Percentiles rank a stretch among this genome's conserved stretches.
phyloP scores from a whole-genome alignment of 1,140 invertebrate species.

The Vollenhovia emeryi region DNA sequence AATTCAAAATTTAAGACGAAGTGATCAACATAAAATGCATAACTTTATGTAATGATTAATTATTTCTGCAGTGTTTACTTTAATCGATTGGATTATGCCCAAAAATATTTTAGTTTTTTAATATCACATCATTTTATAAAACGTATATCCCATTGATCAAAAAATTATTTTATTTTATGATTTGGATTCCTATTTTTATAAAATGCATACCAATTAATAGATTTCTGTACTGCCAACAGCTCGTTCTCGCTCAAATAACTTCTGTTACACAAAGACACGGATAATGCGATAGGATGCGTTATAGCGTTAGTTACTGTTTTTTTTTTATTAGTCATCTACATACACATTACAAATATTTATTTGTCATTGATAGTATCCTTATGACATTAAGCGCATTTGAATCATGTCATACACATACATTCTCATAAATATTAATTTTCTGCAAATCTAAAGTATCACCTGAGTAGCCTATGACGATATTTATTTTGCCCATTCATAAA shows the following conservation, averaged over 20 bases:
- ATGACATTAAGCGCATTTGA: conserved; percentile 65
- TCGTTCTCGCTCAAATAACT: conserved; percentile 18
- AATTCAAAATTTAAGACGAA: conserved; percentile 80
- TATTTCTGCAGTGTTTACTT: conserved; percentile 41
- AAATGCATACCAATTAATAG: conserved; percentile 20
- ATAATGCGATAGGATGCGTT: conserved; percentile 41
- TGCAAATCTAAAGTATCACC: background rate
- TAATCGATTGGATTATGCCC: conserved; percentile 29
- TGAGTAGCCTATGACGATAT: conserved; percentile 2
- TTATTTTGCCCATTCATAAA: conserved; percentile 22
- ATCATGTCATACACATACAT: conserved; percentile 62
- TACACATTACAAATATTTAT: conserved; percentile 63
- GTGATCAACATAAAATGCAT: conserved; percentile 66
- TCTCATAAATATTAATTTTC: conserved; percentile 31
- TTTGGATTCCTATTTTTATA: conserved; percentile 17
- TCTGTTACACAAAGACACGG: conserved; percentile 36
- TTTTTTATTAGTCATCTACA: conserved; percentile 60
- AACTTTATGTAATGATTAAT: conserved; percentile 69
- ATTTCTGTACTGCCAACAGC: conserved; percentile 9
- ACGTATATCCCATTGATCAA: conserved; percentile 6
- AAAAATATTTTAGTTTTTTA: conserved; percentile 45
- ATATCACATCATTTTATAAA: conserved; percentile 23
- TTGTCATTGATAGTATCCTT: conserved; percentile 66
- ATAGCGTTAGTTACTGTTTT: conserved; percentile 49
- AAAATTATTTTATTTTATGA: background rate